phyloP scores from a whole-genome alignment of 2,888 invertebrate species.

The Halocaridina rubra region DNA sequence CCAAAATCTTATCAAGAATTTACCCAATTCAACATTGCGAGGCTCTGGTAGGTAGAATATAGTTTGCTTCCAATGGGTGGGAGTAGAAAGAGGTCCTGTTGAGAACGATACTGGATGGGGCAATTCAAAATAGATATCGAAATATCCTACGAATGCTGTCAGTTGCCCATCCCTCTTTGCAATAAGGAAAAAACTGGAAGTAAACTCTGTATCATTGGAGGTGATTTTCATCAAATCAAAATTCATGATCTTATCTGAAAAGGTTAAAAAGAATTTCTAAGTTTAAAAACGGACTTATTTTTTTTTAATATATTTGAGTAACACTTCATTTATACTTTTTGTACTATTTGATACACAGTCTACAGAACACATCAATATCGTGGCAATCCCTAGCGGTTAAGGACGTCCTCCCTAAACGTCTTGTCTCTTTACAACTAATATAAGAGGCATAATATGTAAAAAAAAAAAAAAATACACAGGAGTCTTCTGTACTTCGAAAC shows the following conservation, averaged over 20 bases:
- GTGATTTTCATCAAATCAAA: slow-evolving; percentile 36
- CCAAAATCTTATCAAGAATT: too few species aligned
- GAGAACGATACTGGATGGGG: slow-evolving; percentile 78
- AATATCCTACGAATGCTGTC: slow-evolving; percentile 89
- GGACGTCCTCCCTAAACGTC: too few species aligned
- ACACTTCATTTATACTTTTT: too few species aligned
- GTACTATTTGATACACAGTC: too few species aligned
- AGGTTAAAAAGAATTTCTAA: not conserved
- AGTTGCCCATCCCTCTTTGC: slow-evolving; percentile 72
- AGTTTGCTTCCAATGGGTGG: slow-evolving; percentile 96
- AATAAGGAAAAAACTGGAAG: slow-evolving; percentile 66
- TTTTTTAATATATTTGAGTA: too few species aligned
- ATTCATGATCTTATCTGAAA: slow-evolving; percentile 23
- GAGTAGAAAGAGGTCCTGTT: slow-evolving; percentile 80
- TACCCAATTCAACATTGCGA: slow-evolving; percentile 73
- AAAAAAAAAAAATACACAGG: too few species aligned
- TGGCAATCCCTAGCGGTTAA: too few species aligned
- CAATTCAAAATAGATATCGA: slow-evolving; percentile 86
- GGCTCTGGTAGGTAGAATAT: slow-evolving; percentile 85
- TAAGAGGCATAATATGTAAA: too few species aligned
- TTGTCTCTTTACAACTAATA: too few species aligned
- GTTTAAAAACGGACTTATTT: too few species aligned
- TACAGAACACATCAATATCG: too few species aligned
- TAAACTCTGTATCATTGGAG: slow-evolving; percentile 71
- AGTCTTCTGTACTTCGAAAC: too few species aligned